A percentile compares a stretch with the other conserved stretches of the same genome.
These are phyloP conservation scores for Callaeas wilsoni DNA, from an alignment of 2,113 vertebrate species.

Conservation along the genomic window DNA sequence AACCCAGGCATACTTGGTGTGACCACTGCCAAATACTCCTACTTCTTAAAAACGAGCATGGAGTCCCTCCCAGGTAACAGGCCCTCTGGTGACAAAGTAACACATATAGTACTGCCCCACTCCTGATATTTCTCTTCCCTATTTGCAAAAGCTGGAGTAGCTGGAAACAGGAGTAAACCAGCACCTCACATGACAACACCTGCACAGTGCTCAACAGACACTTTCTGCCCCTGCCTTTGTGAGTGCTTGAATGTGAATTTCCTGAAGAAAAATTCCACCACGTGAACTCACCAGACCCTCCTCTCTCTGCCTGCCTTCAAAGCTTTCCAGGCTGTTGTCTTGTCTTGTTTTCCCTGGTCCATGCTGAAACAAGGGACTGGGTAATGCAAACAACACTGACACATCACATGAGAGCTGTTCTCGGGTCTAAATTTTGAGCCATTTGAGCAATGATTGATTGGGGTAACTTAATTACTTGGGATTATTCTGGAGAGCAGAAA, in stretches of 20 bases:
- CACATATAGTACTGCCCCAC: fast-evolving
- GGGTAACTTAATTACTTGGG: not conserved
- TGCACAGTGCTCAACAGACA: not conserved
- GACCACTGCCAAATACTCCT: not conserved
- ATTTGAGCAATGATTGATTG: not conserved
- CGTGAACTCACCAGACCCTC: not conserved
- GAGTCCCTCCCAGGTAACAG: not conserved
- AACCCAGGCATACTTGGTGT: not conserved
- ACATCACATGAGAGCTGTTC: not conserved
- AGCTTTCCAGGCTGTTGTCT: not conserved
- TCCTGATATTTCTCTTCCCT: not conserved
- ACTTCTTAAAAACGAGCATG: not conserved
- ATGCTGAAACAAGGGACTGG: not conserved
- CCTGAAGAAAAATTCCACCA: not conserved
- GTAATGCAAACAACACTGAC: not conserved
- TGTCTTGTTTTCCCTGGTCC: not conserved
- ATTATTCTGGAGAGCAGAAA: not conserved
- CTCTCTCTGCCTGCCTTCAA: not conserved
- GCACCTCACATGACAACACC: not conserved
- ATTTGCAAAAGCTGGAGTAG: not conserved
- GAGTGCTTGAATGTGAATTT: not conserved
- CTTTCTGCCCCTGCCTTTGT: not conserved
- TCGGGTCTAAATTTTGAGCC: not conserved
- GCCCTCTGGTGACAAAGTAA: not conserved
- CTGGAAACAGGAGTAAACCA: not conserved